A percentile compares a stretch with the other conserved stretches of the same genome.
Evolutionary conservation across 2,113 vertebrate genomes (phyloP).

Genomic region (Onychostoma macrolepis): DNA sequence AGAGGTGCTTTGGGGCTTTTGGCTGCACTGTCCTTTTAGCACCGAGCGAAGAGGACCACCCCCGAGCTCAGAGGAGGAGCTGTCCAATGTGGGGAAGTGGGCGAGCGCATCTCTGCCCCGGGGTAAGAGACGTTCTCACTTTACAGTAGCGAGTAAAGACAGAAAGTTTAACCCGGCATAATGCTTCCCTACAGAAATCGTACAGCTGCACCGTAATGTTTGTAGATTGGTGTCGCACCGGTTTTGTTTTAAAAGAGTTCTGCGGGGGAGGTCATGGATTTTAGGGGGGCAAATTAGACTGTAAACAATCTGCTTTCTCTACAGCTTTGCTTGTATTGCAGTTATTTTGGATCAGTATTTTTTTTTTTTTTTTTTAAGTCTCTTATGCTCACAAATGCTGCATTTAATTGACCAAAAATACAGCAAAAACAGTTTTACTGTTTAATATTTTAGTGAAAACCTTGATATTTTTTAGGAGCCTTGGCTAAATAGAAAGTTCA

Average conservation of each 20-base stretch:
- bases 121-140: conserved; percentile 5
- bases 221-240: background rate
- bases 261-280: conserved; percentile 10
- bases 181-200: conserved; percentile 34
- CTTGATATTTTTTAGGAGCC: background rate
- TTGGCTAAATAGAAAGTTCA: background rate
- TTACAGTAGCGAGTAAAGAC: conserved; percentile 21
- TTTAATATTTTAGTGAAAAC: background rate
- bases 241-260: conserved; percentile 3
- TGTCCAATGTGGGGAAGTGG: background rate
- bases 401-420: background rate
- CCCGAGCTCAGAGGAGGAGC: background rate
- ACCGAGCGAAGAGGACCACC: background rate
- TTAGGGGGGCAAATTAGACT: background rate
- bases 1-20: conserved; percentile 70
- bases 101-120: background rate
- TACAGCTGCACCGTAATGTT: conserved; percentile 5
- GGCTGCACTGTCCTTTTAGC: conserved; percentile 75
- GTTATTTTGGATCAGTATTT: background rate
- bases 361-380: background rate
- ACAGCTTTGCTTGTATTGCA: background rate
- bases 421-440: background rate
- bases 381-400: background rate
- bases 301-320: conserved; percentile 8
- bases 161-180: conserved; percentile 28